Base-by-base conservation (phyloP, 2,797 vertebrate species). In the Schizothorax lantsangensis region DNA sequence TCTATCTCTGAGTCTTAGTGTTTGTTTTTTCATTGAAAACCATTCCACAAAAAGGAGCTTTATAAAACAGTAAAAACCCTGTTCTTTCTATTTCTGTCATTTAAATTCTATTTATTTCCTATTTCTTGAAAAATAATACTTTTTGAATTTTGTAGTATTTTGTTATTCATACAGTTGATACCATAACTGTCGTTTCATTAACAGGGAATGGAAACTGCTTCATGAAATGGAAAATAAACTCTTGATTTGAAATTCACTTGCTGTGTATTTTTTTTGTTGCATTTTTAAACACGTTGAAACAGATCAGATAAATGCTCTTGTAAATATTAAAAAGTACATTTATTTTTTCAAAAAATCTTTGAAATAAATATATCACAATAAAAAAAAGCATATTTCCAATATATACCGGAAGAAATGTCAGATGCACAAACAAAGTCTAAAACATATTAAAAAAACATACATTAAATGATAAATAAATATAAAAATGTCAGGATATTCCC, bases 201-300 rank as follows among this genome's bases (percentile, higher is more conserved):
- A 80, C 86, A 73, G 78, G 47, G 40, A 68, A 83, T 83, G 43
- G 78, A 84, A 89, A 89, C 75, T 84, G 84, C 87, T 89, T 75
- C 75, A 84, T 64, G 83, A 83, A 86, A 88, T 81, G 73, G 71
- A 88, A 89, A 91, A 81, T 89, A 89, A 90, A 81, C 71, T 78
- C 79, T 81, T 90, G 64, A 88, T 88, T 89, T 81, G 79, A 87
- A 77, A 62, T 74, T 11, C 10, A 77, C 15, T 40, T 54, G 45
- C 15, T 54, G 83, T 68, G 43, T 68, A 26, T 66, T 69, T 49
- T 66, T 69, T 49, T 49, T 43, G 1, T n/a, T 5, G 15, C 17
- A 49, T 75, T 52, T 23, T 43, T 4, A 59, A 64, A 23, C 7
- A 66, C 52, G 11, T 30, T 47, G 6, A 33, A 33, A 47, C 15